Evolutionary conservation across 1,140 invertebrate genomes (phyloP), one percentile per base, ranked within the genome.

Genomic region (Proales similis): DNA sequence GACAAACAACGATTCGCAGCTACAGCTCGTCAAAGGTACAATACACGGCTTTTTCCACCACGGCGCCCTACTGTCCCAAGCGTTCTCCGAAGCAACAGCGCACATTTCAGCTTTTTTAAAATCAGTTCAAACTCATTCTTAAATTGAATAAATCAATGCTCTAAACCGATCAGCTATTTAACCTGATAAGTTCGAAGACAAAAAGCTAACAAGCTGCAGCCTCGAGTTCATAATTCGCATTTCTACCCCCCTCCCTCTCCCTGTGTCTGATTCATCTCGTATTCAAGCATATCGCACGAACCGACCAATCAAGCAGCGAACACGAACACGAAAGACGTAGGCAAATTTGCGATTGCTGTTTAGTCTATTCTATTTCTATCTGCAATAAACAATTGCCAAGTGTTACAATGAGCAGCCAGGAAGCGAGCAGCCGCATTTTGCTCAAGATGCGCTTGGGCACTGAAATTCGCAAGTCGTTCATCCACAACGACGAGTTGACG

Each of bases 41-140:
- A 17, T 61, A 7, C 57, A 61, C 47, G 57, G 57, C 12, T 61
- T 45, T 46, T 61, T 61, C 45, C 51, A 57, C 29, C 39, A 57
- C 45, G 51, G 51, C 19, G 4, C 19, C 9, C 29, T 57, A 27
- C 30, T 57, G 17, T 24, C 22, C 39, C 3, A 57, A 17, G 51
- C 51, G 14, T 57, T 57, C 30, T n/a, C 14, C 19, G 22, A 57
- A 24, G 14, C 33, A 39, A n/a, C 20, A 7, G 17, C 17, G 30
- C 4, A 39, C 11, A 39, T 57, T 42, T 6, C 11, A 7, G 33
- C 39, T 9, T 57, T 57, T 57, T 36, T 57, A 3, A 1, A 26
- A 39, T 29, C n/a, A n/a, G 17, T 57, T 22, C 45, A n/a, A 57
- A 46, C 14, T 5, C 12, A 46, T 46, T 46, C 27, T 11, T 24